phyloP scores from a whole-genome alignment of 2,888 invertebrate species.

The Drosophila anceps region DNA sequence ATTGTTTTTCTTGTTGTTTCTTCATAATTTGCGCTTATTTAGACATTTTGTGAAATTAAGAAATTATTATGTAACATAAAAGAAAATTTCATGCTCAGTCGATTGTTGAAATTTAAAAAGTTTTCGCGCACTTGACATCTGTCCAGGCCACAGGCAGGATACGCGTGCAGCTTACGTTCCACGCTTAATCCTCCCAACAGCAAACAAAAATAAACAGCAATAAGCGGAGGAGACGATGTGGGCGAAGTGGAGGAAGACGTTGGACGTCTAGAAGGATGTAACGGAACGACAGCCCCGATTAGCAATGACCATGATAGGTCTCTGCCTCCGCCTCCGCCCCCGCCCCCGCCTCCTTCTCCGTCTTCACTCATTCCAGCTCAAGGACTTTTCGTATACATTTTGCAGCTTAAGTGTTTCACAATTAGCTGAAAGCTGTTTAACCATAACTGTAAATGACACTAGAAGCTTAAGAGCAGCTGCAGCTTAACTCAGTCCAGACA shows the following conservation, averaged over 20 bases:
- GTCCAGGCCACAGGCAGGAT: constrained; percentile 37
- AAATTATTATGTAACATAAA: constrained; percentile 9
- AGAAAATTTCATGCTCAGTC: constrained; percentile 63
- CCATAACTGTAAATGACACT: constrained; percentile 32
- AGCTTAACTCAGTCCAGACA: constrained; percentile 9
- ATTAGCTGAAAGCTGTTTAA: constrained; percentile 44
- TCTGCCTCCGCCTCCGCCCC: not conserved
- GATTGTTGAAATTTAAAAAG: constrained; percentile 51
- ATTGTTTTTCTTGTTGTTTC: not conserved
- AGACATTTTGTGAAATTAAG: not conserved
- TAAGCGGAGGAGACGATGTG: not conserved
- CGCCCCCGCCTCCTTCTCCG: no score
- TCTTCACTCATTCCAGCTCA: constrained; percentile 19
- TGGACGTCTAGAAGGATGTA: constrained; percentile 20
- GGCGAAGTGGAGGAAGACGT: constrained; percentile 1
- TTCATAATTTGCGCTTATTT: not conserved
- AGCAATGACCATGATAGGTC: constrained; percentile 26
- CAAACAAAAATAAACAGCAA: constrained; percentile 19
- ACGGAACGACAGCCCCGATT: constrained; percentile 43
- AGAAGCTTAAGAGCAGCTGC: constrained; percentile 13
- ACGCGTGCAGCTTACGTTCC: constrained; percentile 56
- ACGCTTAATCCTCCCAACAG: constrained; percentile 55
- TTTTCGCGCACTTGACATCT: constrained; percentile 46
- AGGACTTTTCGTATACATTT: constrained; percentile 46
- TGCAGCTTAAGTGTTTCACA: constrained; percentile 54